These are phyloP conservation scores for Caenorhabditis tropicalis DNA, from an alignment of 1,140 invertebrate genomes.

Conservation along the genomic window DNA sequence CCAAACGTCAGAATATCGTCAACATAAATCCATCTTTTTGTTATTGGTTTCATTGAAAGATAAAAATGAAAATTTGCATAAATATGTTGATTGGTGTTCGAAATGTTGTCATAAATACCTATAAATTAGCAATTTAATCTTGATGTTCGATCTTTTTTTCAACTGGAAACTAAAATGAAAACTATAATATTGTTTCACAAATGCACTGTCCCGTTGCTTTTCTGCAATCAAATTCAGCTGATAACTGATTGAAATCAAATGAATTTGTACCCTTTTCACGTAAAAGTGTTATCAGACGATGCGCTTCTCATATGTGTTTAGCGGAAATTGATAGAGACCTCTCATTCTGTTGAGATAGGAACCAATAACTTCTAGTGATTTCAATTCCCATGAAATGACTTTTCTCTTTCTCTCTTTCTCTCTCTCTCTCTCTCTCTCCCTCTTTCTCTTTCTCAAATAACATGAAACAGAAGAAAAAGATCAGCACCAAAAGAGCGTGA, in stretches of 20 bases:
- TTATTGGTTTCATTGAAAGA: not conserved
- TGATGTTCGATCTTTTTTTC: too few species aligned
- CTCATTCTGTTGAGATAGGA: not conserved
- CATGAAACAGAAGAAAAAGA: not conserved
- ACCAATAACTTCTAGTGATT: not conserved
- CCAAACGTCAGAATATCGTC: not conserved
- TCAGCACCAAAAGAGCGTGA: not conserved
- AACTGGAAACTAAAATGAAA: not conserved
- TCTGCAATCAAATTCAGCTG: not conserved
- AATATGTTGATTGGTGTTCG: not conserved
- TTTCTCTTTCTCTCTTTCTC: not conserved
- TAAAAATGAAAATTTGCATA: not conserved
- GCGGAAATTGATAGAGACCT: not conserved
- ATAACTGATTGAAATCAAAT: not conserved
- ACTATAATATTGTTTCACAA: not conserved
- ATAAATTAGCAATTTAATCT: too few species aligned
- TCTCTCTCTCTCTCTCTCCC: too few species aligned
- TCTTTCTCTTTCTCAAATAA: not conserved
- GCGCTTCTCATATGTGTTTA: not conserved
- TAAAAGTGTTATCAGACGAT: too few species aligned
- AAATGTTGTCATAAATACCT: not conserved
- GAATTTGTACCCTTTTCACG: not conserved
- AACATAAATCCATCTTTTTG: not conserved
- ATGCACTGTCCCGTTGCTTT: not conserved
- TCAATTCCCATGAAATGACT: slow-evolving; percentile 31